Evolutionary conservation across 2,113 vertebrate genomes (phyloP).

Genomic region (Corythoichthys intestinalis): DNA sequence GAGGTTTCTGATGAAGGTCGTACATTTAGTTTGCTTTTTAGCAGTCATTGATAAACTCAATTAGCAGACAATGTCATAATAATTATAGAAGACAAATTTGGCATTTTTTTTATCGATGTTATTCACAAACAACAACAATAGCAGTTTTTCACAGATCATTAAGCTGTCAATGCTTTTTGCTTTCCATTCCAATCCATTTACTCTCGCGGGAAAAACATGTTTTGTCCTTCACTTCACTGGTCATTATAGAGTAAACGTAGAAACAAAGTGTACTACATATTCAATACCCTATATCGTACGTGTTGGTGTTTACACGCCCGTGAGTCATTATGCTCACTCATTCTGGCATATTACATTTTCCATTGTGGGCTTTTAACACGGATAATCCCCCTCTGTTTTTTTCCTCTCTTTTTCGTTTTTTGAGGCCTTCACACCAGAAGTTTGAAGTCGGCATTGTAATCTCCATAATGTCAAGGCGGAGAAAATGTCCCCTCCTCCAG

Average conservation of each 20-base stretch:
- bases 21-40: no score
- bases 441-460: slow-evolving; percentile 58
- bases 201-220: not conserved
- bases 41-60: no score
- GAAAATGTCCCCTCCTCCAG: slow-evolving; percentile 59
- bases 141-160: not conserved
- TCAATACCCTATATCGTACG: not conserved
- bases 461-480: slow-evolving; percentile 53
- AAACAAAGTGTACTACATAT: not conserved
- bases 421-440: slow-evolving; percentile 46
- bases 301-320: not conserved
- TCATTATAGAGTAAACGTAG: not conserved
- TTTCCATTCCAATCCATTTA: slow-evolving; percentile 1
- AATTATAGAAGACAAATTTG: not conserved
- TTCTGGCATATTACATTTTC: slow-evolving; percentile 8
- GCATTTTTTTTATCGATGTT: not conserved
- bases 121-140: not conserved
- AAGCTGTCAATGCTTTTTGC: not conserved
- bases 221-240: not conserved
- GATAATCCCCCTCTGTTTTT: slow-evolving; percentile 11
- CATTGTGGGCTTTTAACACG: slow-evolving; percentile 22
- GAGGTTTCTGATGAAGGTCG: no score
- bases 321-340: not conserved
- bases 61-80: no score
- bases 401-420: slow-evolving; percentile 31